Base-by-base conservation (phyloP, 2,113 vertebrate genomes). In the Perca schrenkii region DNA sequence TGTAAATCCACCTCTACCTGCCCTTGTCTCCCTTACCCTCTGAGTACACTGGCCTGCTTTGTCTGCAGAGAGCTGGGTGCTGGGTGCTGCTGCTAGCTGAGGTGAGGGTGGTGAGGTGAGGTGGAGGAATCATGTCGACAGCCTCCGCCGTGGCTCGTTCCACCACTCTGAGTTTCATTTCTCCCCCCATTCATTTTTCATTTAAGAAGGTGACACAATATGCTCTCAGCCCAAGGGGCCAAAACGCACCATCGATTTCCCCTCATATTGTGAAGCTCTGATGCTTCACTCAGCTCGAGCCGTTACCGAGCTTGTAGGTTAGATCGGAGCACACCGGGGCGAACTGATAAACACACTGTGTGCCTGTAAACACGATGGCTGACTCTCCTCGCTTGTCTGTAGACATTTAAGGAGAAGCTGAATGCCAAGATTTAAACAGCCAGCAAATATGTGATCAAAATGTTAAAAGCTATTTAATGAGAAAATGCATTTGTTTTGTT, bases 111-210 rank as follows among this genome's bases (percentile, higher is more conserved):
- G 69, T 65, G 83, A 77, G 81, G 64, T 74, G 80, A 85, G 63
- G 84, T 72, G 82, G 73, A 75, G 84, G 88, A 84, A 89, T 89
- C 84, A 62, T 84, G 92, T 89, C 83, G 88, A 91, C 91, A 80
- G 87, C 70, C 81, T 88, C 78, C n/a, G 77, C 80, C 16, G 63
- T 53, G 77, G 78, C 77, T 86, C 84, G 90, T 94, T 94, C 87
- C 91, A 89, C 77, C 56, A 80, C 81, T 85, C 86, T 83, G 88
- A 87, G 57, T 90, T 91, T 90, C 78, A 87, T 92, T 91, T 90
- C 86, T 86, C 50, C 64, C 78, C 68, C 77, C 82, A 89, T 93
- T 93, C 84, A 92, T 92, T 94, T 94, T 92, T 94, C 93, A 92
- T 93, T 92, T 86, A 88, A 89, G 83, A 86, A 85, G 81, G 85